Evolutionary conservation across 2,888 invertebrate species (phyloP).

Genomic region (Arge pagana): DNA sequence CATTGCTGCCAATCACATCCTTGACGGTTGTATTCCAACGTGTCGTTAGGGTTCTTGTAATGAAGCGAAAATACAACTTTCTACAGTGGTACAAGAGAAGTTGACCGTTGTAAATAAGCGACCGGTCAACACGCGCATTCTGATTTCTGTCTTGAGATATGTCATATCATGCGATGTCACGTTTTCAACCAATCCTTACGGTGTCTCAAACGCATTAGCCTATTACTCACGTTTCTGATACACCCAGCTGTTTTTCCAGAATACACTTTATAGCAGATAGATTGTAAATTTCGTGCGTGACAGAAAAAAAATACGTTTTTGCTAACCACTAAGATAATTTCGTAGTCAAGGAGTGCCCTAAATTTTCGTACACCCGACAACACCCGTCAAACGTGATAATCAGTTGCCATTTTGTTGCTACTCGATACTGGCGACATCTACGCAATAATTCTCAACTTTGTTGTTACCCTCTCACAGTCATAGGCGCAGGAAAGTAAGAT

Average conservation of each 20-base stretch:
- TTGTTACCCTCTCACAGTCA: too few relatives aligned
- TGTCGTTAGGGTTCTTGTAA: too few relatives aligned
- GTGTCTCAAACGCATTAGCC: conserved; percentile 13
- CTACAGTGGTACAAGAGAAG: too few relatives aligned
- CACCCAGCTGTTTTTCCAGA: conserved; percentile 18
- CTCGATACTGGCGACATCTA: conserved; percentile 21
- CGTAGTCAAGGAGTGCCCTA: conserved; percentile 42
- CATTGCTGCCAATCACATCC: conserved; percentile 6
- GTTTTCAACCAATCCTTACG: conserved; percentile 2
- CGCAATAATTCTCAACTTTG: conserved; percentile 8
- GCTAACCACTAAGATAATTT: conserved; percentile 12
- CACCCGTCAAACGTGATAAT: conserved; percentile 51
- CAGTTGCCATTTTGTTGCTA: conserved; percentile 47
- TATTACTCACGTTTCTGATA: conserved; percentile 39
- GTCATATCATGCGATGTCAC: conserved; percentile 22
- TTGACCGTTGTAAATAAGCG: conserved; percentile 4
- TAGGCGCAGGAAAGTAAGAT: too few relatives aligned
- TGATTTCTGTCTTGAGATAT: conserved; percentile 18
- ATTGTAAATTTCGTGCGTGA: conserved; percentile 4
- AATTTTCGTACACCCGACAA: conserved; percentile 41
- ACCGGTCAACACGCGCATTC: conserved; percentile 5
- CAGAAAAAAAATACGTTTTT: conserved; percentile 6
- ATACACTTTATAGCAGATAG: conserved; percentile 27
- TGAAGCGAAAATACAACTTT: too few relatives aligned
- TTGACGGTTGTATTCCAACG: not conserved